Evolutionary conservation across 2,888 invertebrate genomes (phyloP), one percentile per base, ranked within the genome.

Genomic region (Coronaproctus castanopsis): DNA sequence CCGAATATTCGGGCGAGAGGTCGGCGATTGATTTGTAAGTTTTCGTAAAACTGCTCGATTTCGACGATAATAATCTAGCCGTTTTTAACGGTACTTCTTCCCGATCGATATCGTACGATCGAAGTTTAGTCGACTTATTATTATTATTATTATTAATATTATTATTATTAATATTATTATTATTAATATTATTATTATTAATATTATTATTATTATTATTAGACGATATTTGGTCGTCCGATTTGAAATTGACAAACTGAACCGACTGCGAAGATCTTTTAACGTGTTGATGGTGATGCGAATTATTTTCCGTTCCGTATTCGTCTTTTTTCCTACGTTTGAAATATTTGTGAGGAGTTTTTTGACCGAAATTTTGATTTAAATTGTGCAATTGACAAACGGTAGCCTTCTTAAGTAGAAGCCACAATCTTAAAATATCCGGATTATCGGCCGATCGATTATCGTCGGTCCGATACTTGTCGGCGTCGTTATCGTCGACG

Each of bases 1-100:
- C 85, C 57, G 85, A 84, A 67, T 88, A 89, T 70, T 89, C 89
- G 0, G 89, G 89, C 8, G 87, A 88, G 48, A 89, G 72, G 70
- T 89, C 89, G 67, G 87, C 87, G 57, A 88, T 83, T n/a, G 87
- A 87, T 63, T 80, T 78, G 71, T 88, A 88, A 24, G 63, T 62
- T 62, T 62, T 65, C 57, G 22, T 24, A 1, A 22, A 51, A 10
- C 21, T 49, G 22, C 22, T 2, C 23, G 22, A 36, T n/a, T 50
- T 21, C 22, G 3, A 10, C 3, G 21, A 1, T 14, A 18, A n/a
- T 20, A n/a, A 18, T 50, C 21, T 19, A 10, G 24, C 50, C 50
- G 21, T 50, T 2, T 14, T 22, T 21, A 14, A 3, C 14, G 54
- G 18, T 8, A 20, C 23, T 21, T 10, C 52, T 3, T 14, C 14